phyloP scores from a whole-genome alignment of 2,113 vertebrate genomes.

The Eonycteris spelaea region DNA sequence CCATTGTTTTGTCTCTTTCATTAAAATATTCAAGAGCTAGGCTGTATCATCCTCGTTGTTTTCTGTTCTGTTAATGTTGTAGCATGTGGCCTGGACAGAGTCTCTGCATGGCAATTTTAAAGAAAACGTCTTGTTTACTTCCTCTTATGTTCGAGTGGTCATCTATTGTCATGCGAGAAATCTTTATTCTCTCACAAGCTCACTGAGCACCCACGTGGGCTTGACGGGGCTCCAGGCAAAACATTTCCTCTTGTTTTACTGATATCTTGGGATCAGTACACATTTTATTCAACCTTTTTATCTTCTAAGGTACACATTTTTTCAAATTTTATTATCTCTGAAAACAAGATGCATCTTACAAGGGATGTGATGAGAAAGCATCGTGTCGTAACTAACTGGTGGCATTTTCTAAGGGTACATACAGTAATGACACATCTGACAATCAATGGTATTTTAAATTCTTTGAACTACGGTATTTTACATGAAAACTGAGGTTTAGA shows the following conservation, averaged over 20 bases:
- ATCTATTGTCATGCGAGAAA: background rate
- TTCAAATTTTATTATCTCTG: background rate
- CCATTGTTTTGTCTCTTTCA: background rate
- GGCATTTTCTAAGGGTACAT: background rate
- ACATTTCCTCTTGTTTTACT: background rate
- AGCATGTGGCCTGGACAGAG: background rate
- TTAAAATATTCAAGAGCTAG: background rate
- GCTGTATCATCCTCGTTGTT: background rate
- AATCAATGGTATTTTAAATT: slow-evolving; percentile 19
- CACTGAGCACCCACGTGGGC: background rate
- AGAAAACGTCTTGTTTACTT: background rate
- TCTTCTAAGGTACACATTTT: background rate
- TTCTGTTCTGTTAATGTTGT: background rate
- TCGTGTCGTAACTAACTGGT: background rate
- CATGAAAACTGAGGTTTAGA: background rate
- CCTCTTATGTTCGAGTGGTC: background rate
- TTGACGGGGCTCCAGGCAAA: background rate
- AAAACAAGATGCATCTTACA: background rate
- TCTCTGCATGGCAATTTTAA: background rate
- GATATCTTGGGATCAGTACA: background rate
- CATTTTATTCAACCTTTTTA: slow-evolving; percentile 6
- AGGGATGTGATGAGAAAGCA: background rate
- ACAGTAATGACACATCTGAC: background rate
- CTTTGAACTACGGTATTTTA: background rate
- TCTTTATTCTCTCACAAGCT: background rate